Conservation (phyloP, 2,888 invertebrate genomes). For the Drosophila seclusa region DNA sequence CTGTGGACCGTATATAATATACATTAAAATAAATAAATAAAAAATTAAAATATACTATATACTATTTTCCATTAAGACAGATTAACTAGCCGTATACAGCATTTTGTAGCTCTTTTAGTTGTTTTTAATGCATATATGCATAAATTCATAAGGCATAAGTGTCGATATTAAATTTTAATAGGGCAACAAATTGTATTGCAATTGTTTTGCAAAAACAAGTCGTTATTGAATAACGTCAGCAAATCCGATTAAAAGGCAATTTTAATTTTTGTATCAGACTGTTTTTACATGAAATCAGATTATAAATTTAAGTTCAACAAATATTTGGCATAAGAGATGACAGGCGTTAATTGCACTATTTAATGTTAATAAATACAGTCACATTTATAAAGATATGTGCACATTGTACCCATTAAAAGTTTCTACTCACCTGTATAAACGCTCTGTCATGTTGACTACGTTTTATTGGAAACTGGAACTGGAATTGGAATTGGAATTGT, state of each 20-base stretch:
- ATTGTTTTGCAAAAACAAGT: neutral
- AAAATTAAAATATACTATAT: neutral
- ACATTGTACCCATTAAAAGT: neutral
- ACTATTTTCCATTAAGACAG: neutral
- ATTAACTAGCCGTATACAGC: neutral
- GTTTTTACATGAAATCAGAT: neutral
- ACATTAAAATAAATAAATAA: neutral
- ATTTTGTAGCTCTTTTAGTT: neutral
- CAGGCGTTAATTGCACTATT: neutral
- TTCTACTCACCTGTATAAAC: constrained; percentile 66
- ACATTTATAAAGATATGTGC: neutral
- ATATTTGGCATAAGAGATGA: constrained; percentile 1
- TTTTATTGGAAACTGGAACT: constrained; percentile 12
- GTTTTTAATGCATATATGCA: neutral
- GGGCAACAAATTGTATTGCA: neutral
- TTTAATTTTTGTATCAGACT: neutral
- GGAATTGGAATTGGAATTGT: constrained; percentile 18
- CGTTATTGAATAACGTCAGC: neutral
- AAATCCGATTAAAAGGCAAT: neutral
- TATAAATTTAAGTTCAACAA: neutral
- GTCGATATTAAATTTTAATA: neutral
- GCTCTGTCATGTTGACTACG: constrained; percentile 64
- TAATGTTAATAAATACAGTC: neutral
- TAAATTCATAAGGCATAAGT: neutral
- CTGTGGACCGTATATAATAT: neutral